Evolutionary conservation across 2,888 invertebrate species (phyloP).

Genomic region (Noctua janthe): DNA sequence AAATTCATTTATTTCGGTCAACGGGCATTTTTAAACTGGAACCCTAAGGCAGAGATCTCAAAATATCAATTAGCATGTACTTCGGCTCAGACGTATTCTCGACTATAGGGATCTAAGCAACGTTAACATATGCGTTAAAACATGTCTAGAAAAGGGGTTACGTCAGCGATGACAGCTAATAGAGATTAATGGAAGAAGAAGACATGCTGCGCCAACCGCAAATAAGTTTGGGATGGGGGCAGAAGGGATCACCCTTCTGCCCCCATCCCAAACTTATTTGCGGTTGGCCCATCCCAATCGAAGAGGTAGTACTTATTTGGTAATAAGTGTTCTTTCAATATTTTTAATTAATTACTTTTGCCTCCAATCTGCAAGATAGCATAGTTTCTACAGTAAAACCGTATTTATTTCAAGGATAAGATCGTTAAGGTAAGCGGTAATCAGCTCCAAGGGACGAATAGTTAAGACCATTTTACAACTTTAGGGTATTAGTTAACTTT

Average conservation of each 20-base stretch:
- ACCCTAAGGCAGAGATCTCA: background rate
- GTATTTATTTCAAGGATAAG: slow-evolving; percentile 53
- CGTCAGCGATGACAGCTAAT: background rate
- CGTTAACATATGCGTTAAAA: background rate
- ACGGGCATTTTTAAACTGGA: background rate
- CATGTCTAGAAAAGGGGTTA: background rate
- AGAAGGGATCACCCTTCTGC: no score
- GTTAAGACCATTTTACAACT: slow-evolving; percentile 51
- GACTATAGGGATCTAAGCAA: background rate
- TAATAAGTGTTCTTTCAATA: background rate
- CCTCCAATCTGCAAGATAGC: slow-evolving; percentile 18
- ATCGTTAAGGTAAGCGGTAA: slow-evolving; percentile 52
- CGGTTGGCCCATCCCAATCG: no score
- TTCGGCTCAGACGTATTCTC: background rate
- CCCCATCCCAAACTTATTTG: no score
- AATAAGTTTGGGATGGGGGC: background rate
- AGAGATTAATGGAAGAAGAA: background rate
- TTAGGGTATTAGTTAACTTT: slow-evolving; percentile 54
- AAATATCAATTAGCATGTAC: background rate
- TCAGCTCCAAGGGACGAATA: slow-evolving; percentile 49
- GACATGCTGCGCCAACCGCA: background rate
- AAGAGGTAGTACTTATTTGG: background rate
- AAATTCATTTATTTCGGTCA: slow-evolving; percentile 22
- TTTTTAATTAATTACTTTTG: background rate
- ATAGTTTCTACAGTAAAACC: slow-evolving; percentile 36